Evolutionary conservation across 2,113 vertebrate genomes (phyloP).

Genomic region (Oryzias javanicus): DNA sequence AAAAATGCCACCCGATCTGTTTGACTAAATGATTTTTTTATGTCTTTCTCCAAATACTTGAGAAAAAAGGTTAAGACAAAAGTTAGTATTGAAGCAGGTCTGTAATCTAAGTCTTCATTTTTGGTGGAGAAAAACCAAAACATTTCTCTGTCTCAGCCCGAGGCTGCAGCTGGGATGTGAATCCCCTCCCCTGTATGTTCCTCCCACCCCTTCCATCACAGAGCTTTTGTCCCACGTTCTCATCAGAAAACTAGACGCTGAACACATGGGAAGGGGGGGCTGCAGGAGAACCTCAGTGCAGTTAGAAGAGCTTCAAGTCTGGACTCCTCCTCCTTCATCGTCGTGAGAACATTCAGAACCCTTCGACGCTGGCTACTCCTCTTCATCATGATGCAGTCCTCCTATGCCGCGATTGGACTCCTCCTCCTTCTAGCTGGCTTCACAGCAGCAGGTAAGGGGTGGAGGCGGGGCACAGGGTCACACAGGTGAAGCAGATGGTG

Average conservation of each 20-base stretch:
- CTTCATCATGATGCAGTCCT: conserved; percentile 54
- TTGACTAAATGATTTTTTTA: too few species aligned
- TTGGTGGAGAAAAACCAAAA: too few species aligned
- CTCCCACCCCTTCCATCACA: conserved; percentile 58
- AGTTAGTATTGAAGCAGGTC: too few species aligned
- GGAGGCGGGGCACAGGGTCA: conserved; percentile 9
- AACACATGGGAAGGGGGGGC: conserved; percentile 24
- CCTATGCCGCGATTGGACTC: conserved; percentile 34
- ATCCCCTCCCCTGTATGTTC: conserved; percentile 44
- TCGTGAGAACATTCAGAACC: too few species aligned
- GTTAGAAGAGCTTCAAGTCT: conserved; percentile 12
- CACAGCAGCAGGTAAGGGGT: conserved; percentile 67
- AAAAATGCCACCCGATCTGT: too few species aligned
- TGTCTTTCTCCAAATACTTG: too few species aligned
- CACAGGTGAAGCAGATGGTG: conserved; percentile 11
- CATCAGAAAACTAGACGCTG: conserved; percentile 58
- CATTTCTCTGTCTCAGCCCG: neutral
- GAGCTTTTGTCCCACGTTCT: conserved; percentile 66
- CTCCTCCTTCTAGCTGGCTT: conserved; percentile 70
- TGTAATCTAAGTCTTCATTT: too few species aligned
- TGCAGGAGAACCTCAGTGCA: conserved; percentile 2
- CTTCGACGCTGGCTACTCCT: neutral
- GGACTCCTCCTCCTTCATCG: too few species aligned
- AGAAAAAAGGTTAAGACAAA: too few species aligned
- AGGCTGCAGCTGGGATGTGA: conserved; percentile 22